Percentiles rank a stretch among this genome's conserved stretches.
Evolutionary conservation across 2,888 invertebrate species (phyloP).

Genomic region (Esperia sulphurella): DNA sequence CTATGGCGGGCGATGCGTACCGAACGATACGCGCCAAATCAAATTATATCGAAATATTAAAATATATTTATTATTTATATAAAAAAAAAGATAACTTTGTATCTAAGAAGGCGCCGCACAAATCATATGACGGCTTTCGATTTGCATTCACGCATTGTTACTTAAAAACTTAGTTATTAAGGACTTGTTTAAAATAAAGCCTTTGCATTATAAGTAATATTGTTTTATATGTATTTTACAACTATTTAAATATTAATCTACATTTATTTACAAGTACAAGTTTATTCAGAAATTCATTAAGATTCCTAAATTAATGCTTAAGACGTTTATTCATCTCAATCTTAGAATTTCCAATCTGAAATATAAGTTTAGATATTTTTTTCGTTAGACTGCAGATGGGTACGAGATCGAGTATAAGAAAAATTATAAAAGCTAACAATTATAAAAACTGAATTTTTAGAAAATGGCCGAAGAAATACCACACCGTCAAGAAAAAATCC

Average conservation of each 20-base stretch:
- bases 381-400: too few relatives aligned
- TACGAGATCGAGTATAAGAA: too few relatives aligned
- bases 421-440: too few relatives aligned
- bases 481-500: too few relatives aligned
- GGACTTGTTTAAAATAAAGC: slow-evolving; percentile 69
- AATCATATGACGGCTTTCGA: slow-evolving; percentile 45
- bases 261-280: too few relatives aligned
- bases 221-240: slow-evolving; percentile 38
- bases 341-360: neutral
- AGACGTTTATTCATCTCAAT: neutral
- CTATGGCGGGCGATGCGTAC: slow-evolving; percentile 23
- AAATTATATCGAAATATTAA: slow-evolving; percentile 21
- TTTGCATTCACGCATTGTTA: slow-evolving; percentile 71
- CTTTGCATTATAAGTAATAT: slow-evolving; percentile 62
- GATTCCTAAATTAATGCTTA: too few relatives aligned
- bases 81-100: slow-evolving; percentile 22
- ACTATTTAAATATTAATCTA: neutral
- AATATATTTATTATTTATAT: slow-evolving; percentile 45
- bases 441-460: too few relatives aligned
- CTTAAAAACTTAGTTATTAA: slow-evolving; percentile 67
- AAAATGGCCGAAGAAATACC: too few relatives aligned
- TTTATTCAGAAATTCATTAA: too few relatives aligned
- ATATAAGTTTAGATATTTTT: too few relatives aligned
- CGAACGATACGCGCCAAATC: slow-evolving; percentile 20
- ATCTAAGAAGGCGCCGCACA: slow-evolving; percentile 46